Evolutionary conservation across 1,140 invertebrate genomes (phyloP).

Genomic region (Vanessa atalanta): DNA sequence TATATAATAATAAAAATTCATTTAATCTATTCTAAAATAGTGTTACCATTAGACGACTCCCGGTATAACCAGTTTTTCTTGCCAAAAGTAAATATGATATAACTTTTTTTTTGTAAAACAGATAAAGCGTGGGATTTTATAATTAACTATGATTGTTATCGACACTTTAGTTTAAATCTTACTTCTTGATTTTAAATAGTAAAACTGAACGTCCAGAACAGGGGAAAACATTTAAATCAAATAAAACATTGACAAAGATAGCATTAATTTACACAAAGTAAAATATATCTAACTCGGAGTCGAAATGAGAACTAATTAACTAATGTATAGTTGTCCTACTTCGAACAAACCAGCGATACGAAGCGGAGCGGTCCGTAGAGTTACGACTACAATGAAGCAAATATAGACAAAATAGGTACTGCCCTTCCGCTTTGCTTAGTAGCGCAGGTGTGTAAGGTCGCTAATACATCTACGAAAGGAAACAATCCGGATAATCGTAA

Average conservation of each 20-base stretch:
- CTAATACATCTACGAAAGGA: background rate
- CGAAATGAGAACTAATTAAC: background rate
- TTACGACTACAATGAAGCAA: background rate
- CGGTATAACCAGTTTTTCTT: too few relatives aligned
- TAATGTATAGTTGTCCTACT: background rate
- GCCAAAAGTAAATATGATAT: background rate
- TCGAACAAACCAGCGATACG: background rate
- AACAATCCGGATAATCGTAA: background rate
- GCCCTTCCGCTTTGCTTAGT: background rate
- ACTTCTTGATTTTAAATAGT: background rate
- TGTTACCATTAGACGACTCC: constrained; percentile 9
- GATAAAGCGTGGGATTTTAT: background rate
- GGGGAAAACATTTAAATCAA: background rate
- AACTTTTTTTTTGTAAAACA: background rate
- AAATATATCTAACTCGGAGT: background rate
- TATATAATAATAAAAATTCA: background rate
- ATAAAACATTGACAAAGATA: background rate
- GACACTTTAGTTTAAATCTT: background rate
- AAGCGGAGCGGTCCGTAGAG: background rate
- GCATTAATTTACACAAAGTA: background rate
- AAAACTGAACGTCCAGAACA: background rate
- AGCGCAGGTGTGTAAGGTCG: background rate
- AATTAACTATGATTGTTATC: background rate
- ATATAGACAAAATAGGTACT: background rate
- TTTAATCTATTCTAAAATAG: constrained; percentile 13